Evolutionary conservation across 1,140 invertebrate species (phyloP), one percentile per base, ranked within the genome.

Genomic region (Lethrus apterus): DNA sequence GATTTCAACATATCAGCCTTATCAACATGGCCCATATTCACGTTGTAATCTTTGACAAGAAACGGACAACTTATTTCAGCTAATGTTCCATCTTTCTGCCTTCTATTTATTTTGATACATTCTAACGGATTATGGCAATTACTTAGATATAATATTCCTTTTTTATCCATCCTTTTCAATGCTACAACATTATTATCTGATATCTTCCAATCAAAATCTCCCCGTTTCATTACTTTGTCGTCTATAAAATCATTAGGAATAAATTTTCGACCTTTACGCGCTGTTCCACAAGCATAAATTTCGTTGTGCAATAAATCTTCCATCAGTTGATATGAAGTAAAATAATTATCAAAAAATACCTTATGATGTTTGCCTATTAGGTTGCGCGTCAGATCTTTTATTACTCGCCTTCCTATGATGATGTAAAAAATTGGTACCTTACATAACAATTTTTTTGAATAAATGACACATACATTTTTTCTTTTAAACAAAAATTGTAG

Each of bases 101-200:
- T 46, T 29, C 44, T 32, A 4, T 15, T n/a, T 20, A 23, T 21
- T 11, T 15, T 32, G 10, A 18, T 11, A 2, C 5, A 7, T 17
- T 44, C 18, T 10, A 7, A 10, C 4, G 46, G 38, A 35, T 59
- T 58, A 50, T 66, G 59, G 54, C 58, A 61, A 54, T 66, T 68
- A 11, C 63, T 64, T 26, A 65, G 56, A 43, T 68, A 58, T 45
- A 52, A 49, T 32, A 68, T 60, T 2, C 51, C 40, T 58, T 60
- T 62, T 38, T 64, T 65, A 52, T 67, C 62, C 40, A 60, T 65
- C 61, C 63, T 67, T 60, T 65, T 61, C 23, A 55, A 42, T 57
- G 49, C 59, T 43, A 52, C 51, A 55, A 65, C 51, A 19, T 56
- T 57, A 33, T 50, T 52, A 48, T 55, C 45, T 31, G 56, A 63